Evolutionary conservation across 2,888 invertebrate genomes (phyloP).

Genomic region (Arctia plantaginis): DNA sequence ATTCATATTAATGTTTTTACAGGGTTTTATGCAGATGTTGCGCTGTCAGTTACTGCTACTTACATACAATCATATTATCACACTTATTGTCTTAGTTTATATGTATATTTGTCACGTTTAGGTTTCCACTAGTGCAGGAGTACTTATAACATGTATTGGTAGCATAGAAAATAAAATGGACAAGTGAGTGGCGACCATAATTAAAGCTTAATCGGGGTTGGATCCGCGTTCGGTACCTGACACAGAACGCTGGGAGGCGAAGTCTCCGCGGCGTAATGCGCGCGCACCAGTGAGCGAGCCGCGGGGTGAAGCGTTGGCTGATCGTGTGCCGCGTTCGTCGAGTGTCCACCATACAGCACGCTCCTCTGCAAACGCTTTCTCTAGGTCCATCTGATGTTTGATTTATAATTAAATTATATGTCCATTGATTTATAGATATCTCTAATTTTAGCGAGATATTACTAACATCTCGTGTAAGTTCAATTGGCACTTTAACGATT

Average conservation of each 20-base stretch:
- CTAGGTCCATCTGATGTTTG: slow-evolving; percentile 88
- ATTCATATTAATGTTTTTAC: background rate
- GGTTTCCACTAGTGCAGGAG: background rate
- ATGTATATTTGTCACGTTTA: slow-evolving; percentile 1
- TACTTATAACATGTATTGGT: background rate
- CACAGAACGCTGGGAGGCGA: slow-evolving; percentile 91
- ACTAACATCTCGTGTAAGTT: too few species aligned
- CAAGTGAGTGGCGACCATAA: slow-evolving; percentile 52
- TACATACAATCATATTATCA: background rate
- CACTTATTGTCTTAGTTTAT: background rate
- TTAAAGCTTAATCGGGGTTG: slow-evolving; percentile 32
- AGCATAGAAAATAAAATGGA: slow-evolving; percentile 32
- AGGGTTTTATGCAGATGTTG: background rate
- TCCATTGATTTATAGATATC: background rate
- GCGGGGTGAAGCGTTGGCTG: slow-evolving; percentile 92
- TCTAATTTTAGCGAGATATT: background rate
- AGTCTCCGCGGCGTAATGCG: slow-evolving; percentile 89
- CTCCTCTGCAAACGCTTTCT: slow-evolving; percentile 94
- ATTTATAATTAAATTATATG: background rate
- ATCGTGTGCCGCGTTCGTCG: slow-evolving; percentile 93
- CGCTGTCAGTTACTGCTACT: too few species aligned
- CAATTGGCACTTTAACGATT: too few species aligned
- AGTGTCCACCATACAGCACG: slow-evolving; percentile 96
- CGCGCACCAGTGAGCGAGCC: slow-evolving; percentile 91
- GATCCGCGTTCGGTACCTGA: slow-evolving; percentile 83